Evolutionary conservation across 2,888 invertebrate species (phyloP).

Genomic region (Brachyptera risi): DNA sequence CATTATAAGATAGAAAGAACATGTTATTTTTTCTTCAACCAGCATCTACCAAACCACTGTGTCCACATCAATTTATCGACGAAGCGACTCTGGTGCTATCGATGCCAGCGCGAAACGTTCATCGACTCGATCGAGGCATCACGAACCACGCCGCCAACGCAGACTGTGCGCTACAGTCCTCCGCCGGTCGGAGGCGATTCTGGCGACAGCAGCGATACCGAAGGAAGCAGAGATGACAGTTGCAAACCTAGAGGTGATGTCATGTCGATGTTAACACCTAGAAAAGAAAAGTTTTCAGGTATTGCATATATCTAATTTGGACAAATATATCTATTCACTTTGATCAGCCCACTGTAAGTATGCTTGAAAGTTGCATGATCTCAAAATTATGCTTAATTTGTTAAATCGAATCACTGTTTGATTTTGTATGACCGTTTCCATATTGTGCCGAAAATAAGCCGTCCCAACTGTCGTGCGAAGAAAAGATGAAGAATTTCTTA

Average conservation of each 20-base stretch:
- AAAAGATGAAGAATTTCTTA: no score
- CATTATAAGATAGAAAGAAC: no score
- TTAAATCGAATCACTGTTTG: no score
- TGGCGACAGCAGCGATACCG: slow-evolving; percentile 45
- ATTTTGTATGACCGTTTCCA: no score
- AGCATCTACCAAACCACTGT: slow-evolving; percentile 65
- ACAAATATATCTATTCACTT: no score
- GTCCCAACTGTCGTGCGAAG: no score
- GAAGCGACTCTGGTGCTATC: slow-evolving; percentile 83
- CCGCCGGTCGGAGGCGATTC: slow-evolving; percentile 42
- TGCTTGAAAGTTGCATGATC: no score
- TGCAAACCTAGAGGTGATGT: slow-evolving; percentile 48
- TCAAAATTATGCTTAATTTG: no score
- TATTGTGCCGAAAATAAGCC: no score
- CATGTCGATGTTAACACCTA: slow-evolving; percentile 1
- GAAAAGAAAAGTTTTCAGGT: background rate
- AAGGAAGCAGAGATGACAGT: slow-evolving; percentile 48
- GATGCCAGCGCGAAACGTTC: slow-evolving; percentile 79
- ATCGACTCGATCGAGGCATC: slow-evolving; percentile 45
- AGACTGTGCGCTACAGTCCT: slow-evolving; percentile 27
- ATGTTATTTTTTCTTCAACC: no score
- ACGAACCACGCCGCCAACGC: slow-evolving; percentile 19
- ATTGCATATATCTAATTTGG: no score
- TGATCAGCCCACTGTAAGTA: no score
- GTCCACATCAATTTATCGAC: slow-evolving; percentile 83